Percentiles rank a stretch among this genome's conserved stretches.
These are phyloP conservation scores for Phortica okadai DNA, from an alignment of 2,888 invertebrate species.

Conservation along the genomic window DNA sequence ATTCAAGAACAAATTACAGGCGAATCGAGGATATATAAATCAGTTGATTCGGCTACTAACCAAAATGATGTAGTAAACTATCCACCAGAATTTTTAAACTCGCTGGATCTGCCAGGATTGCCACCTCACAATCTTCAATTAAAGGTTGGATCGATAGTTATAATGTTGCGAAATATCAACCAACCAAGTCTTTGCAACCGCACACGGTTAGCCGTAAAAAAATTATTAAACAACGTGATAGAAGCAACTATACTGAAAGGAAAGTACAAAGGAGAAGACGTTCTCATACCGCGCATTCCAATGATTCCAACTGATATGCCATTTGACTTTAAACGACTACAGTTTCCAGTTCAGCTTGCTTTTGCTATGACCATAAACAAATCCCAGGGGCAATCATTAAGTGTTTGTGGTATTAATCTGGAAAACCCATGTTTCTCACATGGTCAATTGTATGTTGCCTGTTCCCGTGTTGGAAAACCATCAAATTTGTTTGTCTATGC, in stretches of 20 bases:
- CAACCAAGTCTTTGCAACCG: slow-evolving; percentile 1
- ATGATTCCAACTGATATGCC: slow-evolving; percentile 9
- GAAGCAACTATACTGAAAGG: slow-evolving; percentile 22
- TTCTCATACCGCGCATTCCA: slow-evolving; percentile 6
- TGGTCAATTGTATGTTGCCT: slow-evolving; percentile 36
- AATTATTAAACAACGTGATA: not conserved
- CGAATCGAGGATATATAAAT: not conserved
- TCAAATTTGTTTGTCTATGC: too few species aligned
- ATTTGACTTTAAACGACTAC: slow-evolving; percentile 1
- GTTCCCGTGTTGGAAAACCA: slow-evolving; percentile 33
- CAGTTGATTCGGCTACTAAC: not conserved
- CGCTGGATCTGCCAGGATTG: not conserved
- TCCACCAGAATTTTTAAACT: slow-evolving; percentile 19
- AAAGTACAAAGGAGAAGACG: slow-evolving; percentile 13
- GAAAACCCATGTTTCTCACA: slow-evolving; percentile 27
- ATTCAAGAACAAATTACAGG: too few species aligned
- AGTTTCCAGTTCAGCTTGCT: not conserved
- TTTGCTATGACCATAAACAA: slow-evolving; percentile 6
- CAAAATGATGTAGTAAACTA: slow-evolving; percentile 1
- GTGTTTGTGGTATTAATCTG: not conserved
- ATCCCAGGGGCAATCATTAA: too few species aligned
- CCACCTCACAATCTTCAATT: not conserved
- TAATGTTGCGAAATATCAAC: slow-evolving; percentile 11
- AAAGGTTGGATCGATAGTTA: not conserved
- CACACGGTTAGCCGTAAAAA: slow-evolving; percentile 1